A percentile compares a stretch with the other conserved stretches of the same genome.
Evolutionary conservation across 1,140 invertebrate species (phyloP).

Genomic region (Vanessa atalanta): DNA sequence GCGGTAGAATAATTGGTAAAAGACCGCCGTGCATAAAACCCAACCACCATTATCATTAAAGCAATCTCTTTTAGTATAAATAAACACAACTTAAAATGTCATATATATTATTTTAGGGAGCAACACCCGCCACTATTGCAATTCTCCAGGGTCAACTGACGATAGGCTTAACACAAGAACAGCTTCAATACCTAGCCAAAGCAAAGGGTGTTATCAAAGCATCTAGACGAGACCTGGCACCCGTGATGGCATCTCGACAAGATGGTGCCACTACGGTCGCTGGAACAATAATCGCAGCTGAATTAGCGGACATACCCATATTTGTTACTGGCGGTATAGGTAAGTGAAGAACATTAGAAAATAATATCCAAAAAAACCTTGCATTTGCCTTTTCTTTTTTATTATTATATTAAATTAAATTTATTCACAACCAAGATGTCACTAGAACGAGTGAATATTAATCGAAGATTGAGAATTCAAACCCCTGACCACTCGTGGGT

Average conservation of each 20-base stretch:
- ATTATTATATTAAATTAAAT: no score
- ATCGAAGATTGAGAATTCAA: no score
- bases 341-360: constrained; percentile 43
- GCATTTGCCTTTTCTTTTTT: no score
- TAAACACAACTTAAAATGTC: no score
- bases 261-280: constrained; percentile 98
- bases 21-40: no score
- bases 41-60: no score
- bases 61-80: no score
- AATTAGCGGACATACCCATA: constrained; percentile 90
- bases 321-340: constrained; percentile 94
- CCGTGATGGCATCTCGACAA: constrained; percentile 85
- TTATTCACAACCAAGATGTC: no score
- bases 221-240: constrained; percentile 93
- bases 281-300: constrained; percentile 93
- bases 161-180: constrained; percentile 86
- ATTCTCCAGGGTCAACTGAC: constrained; percentile 92
- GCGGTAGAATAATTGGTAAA: no score
- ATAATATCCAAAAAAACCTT: not conserved
- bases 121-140: constrained; percentile 96
- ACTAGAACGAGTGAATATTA: no score
- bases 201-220: constrained; percentile 85
- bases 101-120: constrained; percentile 82
- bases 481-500: no score
- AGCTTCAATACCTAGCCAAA: constrained; percentile 84